phyloP scores from a whole-genome alignment of 1,140 invertebrate genomes.

The Drosophila rufa region DNA sequence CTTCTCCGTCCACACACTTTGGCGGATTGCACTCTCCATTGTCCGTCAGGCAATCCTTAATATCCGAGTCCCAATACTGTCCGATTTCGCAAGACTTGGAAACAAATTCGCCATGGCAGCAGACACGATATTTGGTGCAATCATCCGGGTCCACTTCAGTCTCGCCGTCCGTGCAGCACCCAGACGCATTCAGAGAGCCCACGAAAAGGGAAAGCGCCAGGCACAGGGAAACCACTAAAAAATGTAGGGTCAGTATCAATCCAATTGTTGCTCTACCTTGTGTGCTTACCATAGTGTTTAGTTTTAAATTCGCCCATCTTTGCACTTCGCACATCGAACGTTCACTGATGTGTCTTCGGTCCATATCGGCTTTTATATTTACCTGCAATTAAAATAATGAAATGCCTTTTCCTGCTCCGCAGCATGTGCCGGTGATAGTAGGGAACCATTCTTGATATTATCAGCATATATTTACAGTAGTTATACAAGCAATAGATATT shows the following conservation, averaged over 20 bases:
- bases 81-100: conserved; percentile 47
- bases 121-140: conserved; percentile 53
- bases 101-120: conserved; percentile 52
- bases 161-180: conserved; percentile 56
- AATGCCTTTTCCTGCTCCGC: conserved; percentile 36
- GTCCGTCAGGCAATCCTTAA: background rate
- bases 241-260: background rate
- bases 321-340: conserved; percentile 21
- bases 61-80: conserved; percentile 35
- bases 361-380: conserved; percentile 66
- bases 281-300: conserved; percentile 44
- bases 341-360: conserved; percentile 41
- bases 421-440: conserved; percentile 57
- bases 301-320: conserved; percentile 52
- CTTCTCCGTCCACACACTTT: conserved; percentile 30
- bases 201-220: conserved; percentile 35
- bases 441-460: conserved; percentile 43
- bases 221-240: conserved; percentile 29
- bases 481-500: conserved; percentile 40
- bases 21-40: conserved; percentile 27
- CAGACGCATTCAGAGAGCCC: conserved; percentile 29
- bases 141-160: conserved; percentile 44
- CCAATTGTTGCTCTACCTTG: background rate
- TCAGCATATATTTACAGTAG: conserved; percentile 38
- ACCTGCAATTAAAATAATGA: conserved; percentile 70